Base-by-base conservation (phyloP, 2,888 invertebrate species). In the Brachycybe producta region DNA sequence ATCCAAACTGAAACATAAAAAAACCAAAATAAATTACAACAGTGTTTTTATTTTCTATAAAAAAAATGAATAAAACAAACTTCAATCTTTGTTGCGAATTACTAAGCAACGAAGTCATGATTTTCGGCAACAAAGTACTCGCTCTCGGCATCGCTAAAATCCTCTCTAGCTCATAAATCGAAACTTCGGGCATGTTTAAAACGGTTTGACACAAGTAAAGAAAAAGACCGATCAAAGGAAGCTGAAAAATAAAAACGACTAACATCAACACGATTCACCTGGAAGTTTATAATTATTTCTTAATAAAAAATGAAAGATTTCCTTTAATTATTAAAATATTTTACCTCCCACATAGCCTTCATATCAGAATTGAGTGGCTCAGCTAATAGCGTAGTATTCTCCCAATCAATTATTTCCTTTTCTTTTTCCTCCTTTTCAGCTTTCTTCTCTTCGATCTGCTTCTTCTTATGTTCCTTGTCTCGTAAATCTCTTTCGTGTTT, bases 201-300 rank as follows among this genome's bases (percentile, higher is more conserved):
- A 67, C 66, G 47, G 68, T 67, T 56, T 69, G 69, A 21, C 72
- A 67, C 51, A 76, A 62, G 57, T 69, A 70, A 11, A 76, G 63
- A 60, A 76, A 76, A 55, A 72, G 71, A 21, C 72, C 75, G 52
- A 76, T 73, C 62, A 74, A 73, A 8, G 74, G 74, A 21, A 76
- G 62, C 75, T 75, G 61, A 19, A 65, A 59, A 49, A 40, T 35
- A 32, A 52, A 51, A 28, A 26, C 5, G 17, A 30, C 28, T 5
- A 38, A 27, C 11, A 21, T 17, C 24, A 11, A 19, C 46, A 15
- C 19, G 11, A n/a, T 13, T 8, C 5, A 46, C 8, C 5, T 15
- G 5, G 21, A 46, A 15, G 43, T 5, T 52, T 15, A 45, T 40
- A 40, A 13, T 13, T 32, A 32, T n/a, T n/a, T n/a, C n/a, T n/a